Percentiles rank a stretch among this genome's conserved stretches.
These are phyloP conservation scores for Deroplatys truncata DNA, from an alignment of 2,888 invertebrate species.

Conservation along the genomic window DNA sequence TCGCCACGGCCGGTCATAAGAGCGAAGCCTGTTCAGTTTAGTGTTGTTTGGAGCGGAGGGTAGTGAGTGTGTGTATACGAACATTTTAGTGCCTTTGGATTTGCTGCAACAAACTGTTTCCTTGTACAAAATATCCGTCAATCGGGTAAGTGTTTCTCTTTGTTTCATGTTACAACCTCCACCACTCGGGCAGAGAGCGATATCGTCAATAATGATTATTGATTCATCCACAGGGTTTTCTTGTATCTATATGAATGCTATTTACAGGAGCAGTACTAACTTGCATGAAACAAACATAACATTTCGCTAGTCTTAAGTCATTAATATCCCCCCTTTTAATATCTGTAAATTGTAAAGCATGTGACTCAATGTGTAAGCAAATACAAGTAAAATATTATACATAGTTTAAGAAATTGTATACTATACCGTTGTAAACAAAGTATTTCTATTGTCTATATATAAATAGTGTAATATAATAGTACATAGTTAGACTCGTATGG, in stretches of 20 bases:
- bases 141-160: neutral
- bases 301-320: neutral
- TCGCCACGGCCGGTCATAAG: neutral
- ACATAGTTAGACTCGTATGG: neutral
- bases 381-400: neutral
- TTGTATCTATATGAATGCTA: neutral
- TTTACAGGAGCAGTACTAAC: neutral
- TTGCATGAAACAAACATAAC: neutral
- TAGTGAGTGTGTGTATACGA: neutral
- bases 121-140: neutral
- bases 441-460: neutral
- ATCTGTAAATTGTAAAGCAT: neutral
- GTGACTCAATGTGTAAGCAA: neutral
- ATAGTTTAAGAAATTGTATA: neutral
- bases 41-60: neutral
- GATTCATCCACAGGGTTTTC: neutral
- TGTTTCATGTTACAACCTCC: neutral
- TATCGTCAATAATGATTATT: neutral
- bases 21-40: constrained; percentile 8
- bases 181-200: neutral
- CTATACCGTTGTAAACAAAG: neutral
- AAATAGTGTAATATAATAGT: neutral
- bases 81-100: neutral
- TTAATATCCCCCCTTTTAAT: neutral
- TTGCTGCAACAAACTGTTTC: constrained; percentile 2